phyloP scores from a whole-genome alignment of 2,888 invertebrate species.

The Protophormia terraenovae region DNA sequence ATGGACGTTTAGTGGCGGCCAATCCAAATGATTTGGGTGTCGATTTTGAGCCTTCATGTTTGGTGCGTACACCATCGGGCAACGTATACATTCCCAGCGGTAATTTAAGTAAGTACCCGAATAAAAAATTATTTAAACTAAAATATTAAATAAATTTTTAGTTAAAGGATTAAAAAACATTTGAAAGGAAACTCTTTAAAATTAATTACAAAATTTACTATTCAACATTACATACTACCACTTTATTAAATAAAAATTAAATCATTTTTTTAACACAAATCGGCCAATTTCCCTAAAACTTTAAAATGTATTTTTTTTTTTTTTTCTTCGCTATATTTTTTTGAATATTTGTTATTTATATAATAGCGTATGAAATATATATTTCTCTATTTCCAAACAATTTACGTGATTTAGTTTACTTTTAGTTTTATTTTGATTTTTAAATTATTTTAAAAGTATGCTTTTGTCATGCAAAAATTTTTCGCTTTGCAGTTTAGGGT shows the following conservation, averaged over 20 bases:
- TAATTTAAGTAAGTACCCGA: slow-evolving; percentile 83
- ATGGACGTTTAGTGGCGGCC: slow-evolving; percentile 92
- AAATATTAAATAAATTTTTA: background rate
- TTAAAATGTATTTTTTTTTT: no score
- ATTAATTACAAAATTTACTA: no score
- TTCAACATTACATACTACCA: no score
- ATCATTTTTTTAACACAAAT: no score
- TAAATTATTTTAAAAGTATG: slow-evolving; percentile 34
- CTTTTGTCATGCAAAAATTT: slow-evolving; percentile 35
- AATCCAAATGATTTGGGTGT: slow-evolving; percentile 88
- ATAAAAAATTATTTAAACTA: background rate
- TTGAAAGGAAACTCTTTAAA: background rate
- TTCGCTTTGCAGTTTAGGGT: no score
- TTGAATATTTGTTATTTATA: slow-evolving; percentile 54
- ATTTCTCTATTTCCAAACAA: slow-evolving; percentile 17
- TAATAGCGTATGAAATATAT: background rate
- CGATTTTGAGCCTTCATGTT: slow-evolving; percentile 94
- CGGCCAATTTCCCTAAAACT: no score
- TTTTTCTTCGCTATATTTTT: background rate
- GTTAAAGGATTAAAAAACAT: background rate
- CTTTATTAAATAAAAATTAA: no score
- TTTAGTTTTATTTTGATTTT: background rate
- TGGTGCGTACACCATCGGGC: slow-evolving; percentile 94
- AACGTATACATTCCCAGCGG: slow-evolving; percentile 96
- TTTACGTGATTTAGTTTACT: slow-evolving; percentile 35